Percentiles rank a stretch among this genome's conserved stretches.
These are phyloP conservation scores for Netelia inedita DNA, from an alignment of 2,888 invertebrate genomes.

Conservation along the genomic window DNA sequence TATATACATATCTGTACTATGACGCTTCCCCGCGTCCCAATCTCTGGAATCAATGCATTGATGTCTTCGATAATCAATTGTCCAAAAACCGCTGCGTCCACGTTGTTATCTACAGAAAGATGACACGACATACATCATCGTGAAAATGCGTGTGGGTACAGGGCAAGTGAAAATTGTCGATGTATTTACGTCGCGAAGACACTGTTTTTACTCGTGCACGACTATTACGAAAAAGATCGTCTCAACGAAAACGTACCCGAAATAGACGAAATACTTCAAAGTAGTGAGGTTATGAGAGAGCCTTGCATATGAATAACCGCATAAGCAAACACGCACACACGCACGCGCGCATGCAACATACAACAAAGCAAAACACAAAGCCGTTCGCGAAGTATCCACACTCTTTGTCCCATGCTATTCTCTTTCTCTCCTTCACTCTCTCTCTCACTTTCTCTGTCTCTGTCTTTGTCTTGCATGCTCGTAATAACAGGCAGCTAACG, in stretches of 20 bases:
- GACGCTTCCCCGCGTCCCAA: not conserved
- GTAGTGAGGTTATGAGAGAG: too few species aligned
- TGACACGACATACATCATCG: too few species aligned
- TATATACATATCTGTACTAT: too few species aligned
- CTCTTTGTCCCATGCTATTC: not conserved
- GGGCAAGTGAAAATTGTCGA: too few species aligned
- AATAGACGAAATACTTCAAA: too few species aligned
- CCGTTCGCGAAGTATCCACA: not conserved
- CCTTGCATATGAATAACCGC: not conserved
- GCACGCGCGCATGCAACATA: not conserved
- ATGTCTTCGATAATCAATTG: not conserved
- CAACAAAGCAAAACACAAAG: not conserved
- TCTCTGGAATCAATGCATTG: not conserved
- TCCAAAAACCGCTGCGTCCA: not conserved
- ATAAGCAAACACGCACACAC: not conserved
- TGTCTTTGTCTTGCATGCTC: not conserved
- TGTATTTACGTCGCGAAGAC: too few species aligned
- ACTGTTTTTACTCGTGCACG: too few species aligned
- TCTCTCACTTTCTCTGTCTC: not conserved
- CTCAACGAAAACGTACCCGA: too few species aligned
- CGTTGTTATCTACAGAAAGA: not conserved
- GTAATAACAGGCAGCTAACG: not conserved
- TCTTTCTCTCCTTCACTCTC: constrained; percentile 1
- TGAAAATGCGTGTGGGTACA: too few species aligned
- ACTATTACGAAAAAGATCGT: too few species aligned